Evolutionary conservation across 2,888 invertebrate genomes (phyloP).

Genomic region (Netelia virgata): DNA sequence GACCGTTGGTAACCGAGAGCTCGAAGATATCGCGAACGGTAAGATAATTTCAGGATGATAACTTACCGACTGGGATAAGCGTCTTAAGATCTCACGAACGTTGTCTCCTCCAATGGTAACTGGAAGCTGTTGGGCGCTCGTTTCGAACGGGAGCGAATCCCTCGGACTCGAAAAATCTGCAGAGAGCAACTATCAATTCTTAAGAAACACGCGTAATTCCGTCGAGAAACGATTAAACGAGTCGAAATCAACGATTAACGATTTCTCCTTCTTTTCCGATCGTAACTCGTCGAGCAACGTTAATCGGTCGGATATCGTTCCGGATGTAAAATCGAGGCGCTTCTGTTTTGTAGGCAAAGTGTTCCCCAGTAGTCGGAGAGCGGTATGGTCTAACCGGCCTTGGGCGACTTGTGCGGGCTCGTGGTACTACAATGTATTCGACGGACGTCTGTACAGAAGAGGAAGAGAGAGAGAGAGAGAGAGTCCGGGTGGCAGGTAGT

Average conservation of each 20-base stretch:
- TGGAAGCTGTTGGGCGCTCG: neutral
- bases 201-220: too few species aligned
- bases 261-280: too few species aligned
- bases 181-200: neutral
- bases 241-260: too few species aligned
- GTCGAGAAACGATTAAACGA: too few species aligned
- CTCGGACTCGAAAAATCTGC: neutral
- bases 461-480: conserved; percentile 17
- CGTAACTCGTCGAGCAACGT: too few species aligned
- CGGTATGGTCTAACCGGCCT: conserved; percentile 54
- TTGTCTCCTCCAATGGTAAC: neutral
- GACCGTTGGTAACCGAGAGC: conserved; percentile 17
- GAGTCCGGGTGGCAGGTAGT: conserved; percentile 79
- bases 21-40: neutral
- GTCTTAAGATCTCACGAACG: neutral
- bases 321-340: too few species aligned
- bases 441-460: neutral
- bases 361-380: neutral
- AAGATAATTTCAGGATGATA: neutral
- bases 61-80: neutral
- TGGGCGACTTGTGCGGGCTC: conserved; percentile 67
- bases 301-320: too few species aligned
- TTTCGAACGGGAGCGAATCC: neutral
- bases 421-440: conserved; percentile 41
- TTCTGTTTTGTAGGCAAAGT: neutral